phyloP scores from a whole-genome alignment of 2,888 invertebrate genomes.

The Seira musarum region DNA sequence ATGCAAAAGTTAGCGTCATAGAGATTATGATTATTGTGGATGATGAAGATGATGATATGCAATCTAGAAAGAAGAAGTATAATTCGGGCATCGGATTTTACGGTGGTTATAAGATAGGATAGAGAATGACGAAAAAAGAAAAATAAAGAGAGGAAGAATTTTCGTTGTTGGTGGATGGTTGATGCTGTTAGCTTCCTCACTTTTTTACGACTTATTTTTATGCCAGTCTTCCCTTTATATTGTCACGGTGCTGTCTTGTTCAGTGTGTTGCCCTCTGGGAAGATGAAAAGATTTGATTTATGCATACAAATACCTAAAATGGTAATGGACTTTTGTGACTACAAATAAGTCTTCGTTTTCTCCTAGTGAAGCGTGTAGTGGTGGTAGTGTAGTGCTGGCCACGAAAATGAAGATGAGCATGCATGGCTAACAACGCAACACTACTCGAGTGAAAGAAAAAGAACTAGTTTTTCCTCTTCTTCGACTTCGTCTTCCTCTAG shows the following conservation, averaged over 20 bases:
- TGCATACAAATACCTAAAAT: constrained; percentile 32
- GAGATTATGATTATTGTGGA: constrained; percentile 9
- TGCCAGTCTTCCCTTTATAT: constrained; percentile 19
- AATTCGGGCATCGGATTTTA: no score
- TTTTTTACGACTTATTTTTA: constrained; percentile 40
- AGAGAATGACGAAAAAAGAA: background rate
- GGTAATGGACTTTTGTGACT: constrained; percentile 52
- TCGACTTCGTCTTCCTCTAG: background rate
- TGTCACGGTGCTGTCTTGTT: constrained; percentile 35
- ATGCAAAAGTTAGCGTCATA: background rate
- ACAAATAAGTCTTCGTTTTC: constrained; percentile 50
- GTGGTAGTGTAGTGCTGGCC: constrained; percentile 6
- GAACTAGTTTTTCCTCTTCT: background rate
- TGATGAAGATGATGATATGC: background rate
- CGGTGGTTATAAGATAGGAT: no score
- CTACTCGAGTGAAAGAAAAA: constrained; percentile 1
- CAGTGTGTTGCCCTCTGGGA: constrained; percentile 32
- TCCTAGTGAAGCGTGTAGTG: constrained; percentile 27
- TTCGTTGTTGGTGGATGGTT: no score
- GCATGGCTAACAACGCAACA: background rate
- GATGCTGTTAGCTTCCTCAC: constrained; percentile 3
- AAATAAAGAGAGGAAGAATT: background rate
- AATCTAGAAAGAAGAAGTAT: background rate
- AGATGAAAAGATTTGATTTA: constrained; percentile 56
- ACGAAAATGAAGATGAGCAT: constrained; percentile 20